Evolutionary conservation across 2,888 invertebrate genomes (phyloP).

Genomic region (Amiota mariae): DNA sequence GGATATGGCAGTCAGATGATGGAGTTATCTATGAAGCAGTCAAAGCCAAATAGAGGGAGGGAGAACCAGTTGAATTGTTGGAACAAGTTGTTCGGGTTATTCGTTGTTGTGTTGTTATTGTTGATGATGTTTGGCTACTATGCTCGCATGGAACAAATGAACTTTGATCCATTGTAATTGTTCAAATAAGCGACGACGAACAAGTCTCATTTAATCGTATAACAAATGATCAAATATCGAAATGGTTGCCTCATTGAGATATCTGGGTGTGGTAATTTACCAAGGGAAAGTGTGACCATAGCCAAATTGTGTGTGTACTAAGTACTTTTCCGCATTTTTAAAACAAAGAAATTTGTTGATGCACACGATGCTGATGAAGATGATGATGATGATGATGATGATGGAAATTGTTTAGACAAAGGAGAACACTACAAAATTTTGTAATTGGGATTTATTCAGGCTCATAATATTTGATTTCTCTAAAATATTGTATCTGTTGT

Average conservation of each 20-base stretch:
- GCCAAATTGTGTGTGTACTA: too few species aligned
- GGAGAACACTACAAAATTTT: too few species aligned
- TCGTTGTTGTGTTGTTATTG: constrained; percentile 4
- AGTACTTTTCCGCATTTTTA: too few species aligned
- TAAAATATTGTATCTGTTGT: too few species aligned
- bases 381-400: too few species aligned
- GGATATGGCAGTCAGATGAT: too few species aligned
- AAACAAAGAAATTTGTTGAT: too few species aligned
- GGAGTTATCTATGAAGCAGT: constrained; percentile 1
- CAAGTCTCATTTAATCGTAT: background rate
- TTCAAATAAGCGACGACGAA: constrained; percentile 24
- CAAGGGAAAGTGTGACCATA: background rate
- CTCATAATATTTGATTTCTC: too few species aligned
- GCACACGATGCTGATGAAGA: too few species aligned
- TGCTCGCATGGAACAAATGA: constrained; percentile 10
- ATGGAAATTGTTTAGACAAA: too few species aligned
- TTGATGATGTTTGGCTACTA: background rate
- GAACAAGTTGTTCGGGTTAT: constrained; percentile 1
- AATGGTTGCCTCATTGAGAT: background rate
- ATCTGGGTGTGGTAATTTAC: background rate
- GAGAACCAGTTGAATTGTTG: background rate
- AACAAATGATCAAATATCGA: constrained; percentile 4
- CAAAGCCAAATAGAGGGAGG: constrained; percentile 18
- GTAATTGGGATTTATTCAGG: too few species aligned
- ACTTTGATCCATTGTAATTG: constrained; percentile 39